Evolutionary conservation across 2,888 invertebrate species (phyloP).

Genomic region (Cephus runcator): DNA sequence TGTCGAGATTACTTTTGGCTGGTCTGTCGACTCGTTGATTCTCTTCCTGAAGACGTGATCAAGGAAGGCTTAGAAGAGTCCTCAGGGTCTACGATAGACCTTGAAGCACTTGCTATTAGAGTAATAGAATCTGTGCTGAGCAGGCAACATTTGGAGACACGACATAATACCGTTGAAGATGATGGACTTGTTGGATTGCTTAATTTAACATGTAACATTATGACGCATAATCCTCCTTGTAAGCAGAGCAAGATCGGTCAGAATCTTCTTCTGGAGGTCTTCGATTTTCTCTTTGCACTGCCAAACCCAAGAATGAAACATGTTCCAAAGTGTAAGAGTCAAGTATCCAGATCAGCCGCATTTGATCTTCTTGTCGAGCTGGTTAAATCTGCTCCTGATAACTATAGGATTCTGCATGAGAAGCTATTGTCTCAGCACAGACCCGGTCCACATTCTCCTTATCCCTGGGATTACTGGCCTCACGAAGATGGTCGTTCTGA

Average conservation of each 20-base stretch:
- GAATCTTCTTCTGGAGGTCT: constrained; percentile 77
- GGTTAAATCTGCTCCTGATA: constrained; percentile 85
- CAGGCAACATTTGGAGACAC: constrained; percentile 84
- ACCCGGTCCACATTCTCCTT: constrained; percentile 83
- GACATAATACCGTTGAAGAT: constrained; percentile 85
- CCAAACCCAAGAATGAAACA: constrained; percentile 87
- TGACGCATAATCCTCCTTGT: constrained; percentile 89
- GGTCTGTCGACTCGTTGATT: constrained; percentile 87
- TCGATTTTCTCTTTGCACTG: constrained; percentile 89
- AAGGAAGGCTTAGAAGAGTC: constrained; percentile 71
- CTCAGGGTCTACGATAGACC: constrained; percentile 71
- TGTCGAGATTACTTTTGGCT: constrained; percentile 96
- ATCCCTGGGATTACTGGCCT: constrained; percentile 99
- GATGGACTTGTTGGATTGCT: constrained; percentile 91
- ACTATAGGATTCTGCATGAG: constrained; percentile 85
- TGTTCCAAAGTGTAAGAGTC: constrained; percentile 93
- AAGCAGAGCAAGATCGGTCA: constrained; percentile 83
- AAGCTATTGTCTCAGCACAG: constrained; percentile 89
- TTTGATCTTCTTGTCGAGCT: constrained; percentile 92
- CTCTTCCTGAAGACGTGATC: constrained; percentile 82
- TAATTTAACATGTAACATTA: constrained; percentile 85
- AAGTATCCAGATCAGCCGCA: constrained; percentile 87
- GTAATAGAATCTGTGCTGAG: constrained; percentile 80
- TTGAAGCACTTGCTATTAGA: constrained; percentile 80
- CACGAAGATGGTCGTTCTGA: constrained; percentile 94